Evolutionary conservation across 2,797 vertebrate genomes (phyloP), one percentile per base, ranked within the genome.

Genomic region (Argya squamiceps): DNA sequence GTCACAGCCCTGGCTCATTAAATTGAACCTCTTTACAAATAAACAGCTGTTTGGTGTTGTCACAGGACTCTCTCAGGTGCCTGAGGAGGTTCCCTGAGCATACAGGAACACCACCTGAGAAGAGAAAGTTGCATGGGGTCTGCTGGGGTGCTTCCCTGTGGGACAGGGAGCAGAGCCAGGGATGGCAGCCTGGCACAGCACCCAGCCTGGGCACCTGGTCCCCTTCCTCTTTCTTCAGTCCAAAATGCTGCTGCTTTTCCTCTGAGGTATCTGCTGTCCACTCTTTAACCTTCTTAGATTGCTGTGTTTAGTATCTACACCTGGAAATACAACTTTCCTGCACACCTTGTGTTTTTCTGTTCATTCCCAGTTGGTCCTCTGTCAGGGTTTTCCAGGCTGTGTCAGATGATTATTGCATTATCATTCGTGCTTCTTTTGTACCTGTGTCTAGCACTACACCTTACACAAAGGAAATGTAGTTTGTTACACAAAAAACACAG

Each of bases 401-500:
- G 53, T 34, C 43, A 50, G 67, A 4, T 46, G 36, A 53, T 49
- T 39, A 23, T 29, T 47, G 6, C 13, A 5, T 60, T 77, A 13
- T 53, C 15, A 10, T 87, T 84, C 53, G 3, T 29, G n/a, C 11
- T 88, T 22, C 5, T 63, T 83, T 84, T 79, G 37, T 7, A 73
- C 23, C 34, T 56, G 6, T 76, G 16, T 75, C 36, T 36, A 55
- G 44, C 13, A 44, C 32, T 44, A 27, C 23, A n/a, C 53, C 36
- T 84, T 63, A 27, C 62, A 53, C n/a, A 73, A 41, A 75, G 39
- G 67, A 65, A 29, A 34, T 41, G 11, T 10, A 10, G 23, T 76
- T 39, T 56, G 49, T 96, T 87, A 81, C 69, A 97, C 67, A 53
- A 50, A 89, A 75, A 80, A 91, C 77, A 96, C 36, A 9, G 68